phyloP scores from a whole-genome alignment of 2,113 vertebrate genomes.

The Panthera leo region DNA sequence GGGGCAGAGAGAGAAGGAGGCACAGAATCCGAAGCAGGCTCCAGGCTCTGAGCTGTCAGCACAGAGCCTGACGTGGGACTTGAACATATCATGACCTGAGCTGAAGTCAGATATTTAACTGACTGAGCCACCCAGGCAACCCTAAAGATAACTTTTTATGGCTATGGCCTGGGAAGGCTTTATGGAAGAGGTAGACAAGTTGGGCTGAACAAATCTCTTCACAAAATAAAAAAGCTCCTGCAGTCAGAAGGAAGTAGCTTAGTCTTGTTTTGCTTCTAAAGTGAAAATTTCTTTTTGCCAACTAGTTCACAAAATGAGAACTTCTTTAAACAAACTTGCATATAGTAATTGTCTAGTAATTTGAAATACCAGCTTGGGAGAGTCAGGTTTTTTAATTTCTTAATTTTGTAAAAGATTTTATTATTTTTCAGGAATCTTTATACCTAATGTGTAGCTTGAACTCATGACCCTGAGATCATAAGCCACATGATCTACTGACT shows the following conservation, averaged over 20 bases:
- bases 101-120: too few species aligned
- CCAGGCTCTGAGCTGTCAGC: too few species aligned
- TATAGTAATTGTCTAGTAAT: background rate
- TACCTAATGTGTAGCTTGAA: background rate
- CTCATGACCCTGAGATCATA: background rate
- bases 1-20: too few species aligned
- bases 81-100: too few species aligned
- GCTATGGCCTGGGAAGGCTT: background rate
- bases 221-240: background rate
- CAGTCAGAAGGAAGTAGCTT: background rate
- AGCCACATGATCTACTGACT: background rate
- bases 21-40: too few species aligned
- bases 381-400: background rate
- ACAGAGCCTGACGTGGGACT: too few species aligned
- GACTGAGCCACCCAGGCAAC: too few species aligned
- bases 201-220: background rate
- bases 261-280: background rate
- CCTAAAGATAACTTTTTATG: background rate
- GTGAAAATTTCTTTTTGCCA: conserved; percentile 19
- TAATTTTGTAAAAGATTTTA: too few species aligned
- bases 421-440: background rate
- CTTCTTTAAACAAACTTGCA: conserved; percentile 12
- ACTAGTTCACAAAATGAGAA: background rate
- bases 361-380: background rate
- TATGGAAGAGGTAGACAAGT: background rate